Evolutionary conservation across 1,140 invertebrate species (phyloP), one percentile per base, ranked within the genome.

Genomic region (Hetaerina americana): DNA sequence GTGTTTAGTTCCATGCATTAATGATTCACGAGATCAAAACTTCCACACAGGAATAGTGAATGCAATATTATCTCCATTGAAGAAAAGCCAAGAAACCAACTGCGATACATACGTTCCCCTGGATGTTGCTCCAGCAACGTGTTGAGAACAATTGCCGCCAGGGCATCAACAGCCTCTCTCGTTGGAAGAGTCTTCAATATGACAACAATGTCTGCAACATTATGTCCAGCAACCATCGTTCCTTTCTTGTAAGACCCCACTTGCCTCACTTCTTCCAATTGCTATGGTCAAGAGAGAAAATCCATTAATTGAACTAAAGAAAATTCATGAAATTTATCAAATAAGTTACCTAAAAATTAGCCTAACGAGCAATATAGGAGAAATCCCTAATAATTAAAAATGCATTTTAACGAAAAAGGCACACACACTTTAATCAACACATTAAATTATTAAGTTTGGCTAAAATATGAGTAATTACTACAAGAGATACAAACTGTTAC

Each of bases 201-300:
- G 10, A 99, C 94, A 5, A 99, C 96, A 76, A 99, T 91, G 80
- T 99, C 96, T 24, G 96, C 97, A 0, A 96, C 88, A 80, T 96
- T 97, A 77, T 96, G 92, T 0, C 95, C 95, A 5, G 93, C 90
- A 76, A 98, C 88, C 91, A 99, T 98, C 10, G 96, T 99, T 0
- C 96, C 96, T 81, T 99, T 98, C 80, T 99, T 99, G 77, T 96
- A 98, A 0, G 96, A 96, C 0, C 97, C 97, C 67, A 98, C 95
- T 84, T 96, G 94, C 15, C 95, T 85, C 0, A 97, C 93, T 82
- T 97, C 95, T 78, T 98, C 95, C 29, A 98, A 84, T 92, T 97
- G 94, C 94, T 96, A 78, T n/a, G n/a, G n/a, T n/a, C n/a, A n/a
- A n/a, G n/a, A n/a, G 80, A 80, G 77, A 15, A 57, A 22, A 29